Evolutionary conservation across 2,113 vertebrate genomes (phyloP).

Genomic region (Misgurnus anguillicaudatus): DNA sequence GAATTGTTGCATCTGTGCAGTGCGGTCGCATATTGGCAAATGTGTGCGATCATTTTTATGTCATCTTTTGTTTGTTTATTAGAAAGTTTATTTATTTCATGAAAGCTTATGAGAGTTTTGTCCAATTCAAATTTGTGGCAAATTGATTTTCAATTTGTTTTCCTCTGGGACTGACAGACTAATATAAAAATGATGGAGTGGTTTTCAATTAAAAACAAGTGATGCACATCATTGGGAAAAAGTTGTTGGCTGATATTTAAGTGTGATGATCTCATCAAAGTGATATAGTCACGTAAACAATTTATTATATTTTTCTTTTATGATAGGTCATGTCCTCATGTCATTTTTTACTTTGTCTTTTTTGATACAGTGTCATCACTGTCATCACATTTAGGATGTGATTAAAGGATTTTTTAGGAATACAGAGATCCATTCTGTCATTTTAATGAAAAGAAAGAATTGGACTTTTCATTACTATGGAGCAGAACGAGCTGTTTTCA

Average conservation of each 20-base stretch:
- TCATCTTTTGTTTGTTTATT: not conserved
- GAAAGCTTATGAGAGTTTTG: not conserved
- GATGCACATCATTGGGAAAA: constrained; percentile 11
- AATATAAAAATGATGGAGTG: constrained; percentile 5
- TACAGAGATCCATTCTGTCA: not conserved
- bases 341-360: not conserved
- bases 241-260: not conserved
- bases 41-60: not conserved
- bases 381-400: not conserved
- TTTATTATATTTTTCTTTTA: not conserved
- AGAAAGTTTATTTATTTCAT: not conserved
- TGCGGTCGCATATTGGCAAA: not conserved
- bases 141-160: constrained; percentile 27
- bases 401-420: not conserved
- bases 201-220: constrained; percentile 31
- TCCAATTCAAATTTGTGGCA: constrained; percentile 1
- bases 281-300: not conserved
- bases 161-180: not conserved
- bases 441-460: not conserved
- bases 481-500: constrained; percentile 33
- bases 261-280: not conserved
- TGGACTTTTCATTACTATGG: constrained; percentile 9
- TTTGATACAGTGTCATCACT: not conserved
- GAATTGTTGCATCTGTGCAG: constrained; percentile 1
- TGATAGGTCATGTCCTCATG: no score